Percentiles rank a stretch among this genome's conserved stretches.
Conservation (phyloP, 2,113 vertebrate genomes). For the Elephas maximus region DNA sequence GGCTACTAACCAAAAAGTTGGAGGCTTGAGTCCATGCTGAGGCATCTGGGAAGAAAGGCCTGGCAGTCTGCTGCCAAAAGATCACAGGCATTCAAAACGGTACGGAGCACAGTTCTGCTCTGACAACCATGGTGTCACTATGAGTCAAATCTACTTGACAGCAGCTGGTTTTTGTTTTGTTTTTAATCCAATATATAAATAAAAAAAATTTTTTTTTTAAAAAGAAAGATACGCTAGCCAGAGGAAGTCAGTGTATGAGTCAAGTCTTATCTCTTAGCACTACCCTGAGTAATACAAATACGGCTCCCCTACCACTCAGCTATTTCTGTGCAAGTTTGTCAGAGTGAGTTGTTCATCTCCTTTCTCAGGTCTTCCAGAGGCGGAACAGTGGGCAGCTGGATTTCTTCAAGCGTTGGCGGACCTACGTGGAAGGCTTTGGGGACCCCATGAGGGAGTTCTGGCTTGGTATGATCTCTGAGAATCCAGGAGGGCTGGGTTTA, state of each 20-base stretch:
- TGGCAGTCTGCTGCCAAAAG: not conserved
- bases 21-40: not conserved
- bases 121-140: not conserved
- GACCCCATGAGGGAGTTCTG: constrained; percentile 94
- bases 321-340: fast-evolving
- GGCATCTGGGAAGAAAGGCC: not conserved
- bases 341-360: not conserved
- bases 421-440: constrained; percentile 94
- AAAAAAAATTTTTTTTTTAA: not conserved
- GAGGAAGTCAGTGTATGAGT: not conserved
- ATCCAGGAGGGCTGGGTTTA: not conserved
- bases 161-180: not conserved
- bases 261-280: not conserved
- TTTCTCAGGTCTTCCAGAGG: constrained; percentile 93
- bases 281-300: not conserved
- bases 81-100: not conserved
- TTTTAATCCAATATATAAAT: not conserved
- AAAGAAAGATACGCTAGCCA: not conserved
- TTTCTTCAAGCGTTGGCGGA: constrained; percentile 95
- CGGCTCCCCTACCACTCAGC: not conserved
- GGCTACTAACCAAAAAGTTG: not conserved
- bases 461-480: constrained; percentile 89
- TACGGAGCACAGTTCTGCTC: not conserved
- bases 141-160: not conserved
- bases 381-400: constrained; percentile 91